Percentiles rank a stretch among this genome's conserved stretches.
These are phyloP conservation scores for Athene cunicularia DNA, from an alignment of 2,113 vertebrate genomes.

Conservation along the genomic window DNA sequence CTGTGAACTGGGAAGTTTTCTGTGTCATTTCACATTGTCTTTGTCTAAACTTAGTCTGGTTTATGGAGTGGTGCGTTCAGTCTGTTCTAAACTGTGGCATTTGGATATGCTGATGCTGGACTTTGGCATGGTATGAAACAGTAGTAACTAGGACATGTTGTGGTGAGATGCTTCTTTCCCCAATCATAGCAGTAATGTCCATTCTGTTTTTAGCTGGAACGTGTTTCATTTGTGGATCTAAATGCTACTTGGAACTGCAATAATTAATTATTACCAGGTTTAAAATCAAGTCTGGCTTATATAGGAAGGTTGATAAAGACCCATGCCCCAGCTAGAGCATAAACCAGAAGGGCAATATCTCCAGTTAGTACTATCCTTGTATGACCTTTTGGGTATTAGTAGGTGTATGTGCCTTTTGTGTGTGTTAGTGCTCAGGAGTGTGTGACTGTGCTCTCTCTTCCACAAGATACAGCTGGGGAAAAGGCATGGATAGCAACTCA, in stretches of 20 bases:
- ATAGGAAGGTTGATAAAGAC: neutral
- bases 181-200: neutral
- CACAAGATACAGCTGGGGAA: neutral
- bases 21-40: neutral
- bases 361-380: neutral
- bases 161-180: neutral
- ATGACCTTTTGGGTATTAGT: neutral
- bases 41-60: neutral
- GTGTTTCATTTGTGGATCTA: neutral
- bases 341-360: neutral
- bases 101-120: neutral
- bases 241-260: neutral
- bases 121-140: neutral
- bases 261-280: neutral
- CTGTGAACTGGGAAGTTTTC: neutral
- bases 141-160: neutral
- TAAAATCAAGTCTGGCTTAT: neutral
- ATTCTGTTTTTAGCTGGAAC: neutral
- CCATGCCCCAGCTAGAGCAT: neutral
- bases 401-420: neutral
- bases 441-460: neutral
- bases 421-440: neutral
- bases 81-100: neutral
- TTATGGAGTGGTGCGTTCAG: neutral
- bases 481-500: neutral